A percentile compares a stretch with the other conserved stretches of the same genome.
Conservation (phyloP, 2,113 vertebrate genomes). For the Alectura lathami region DNA sequence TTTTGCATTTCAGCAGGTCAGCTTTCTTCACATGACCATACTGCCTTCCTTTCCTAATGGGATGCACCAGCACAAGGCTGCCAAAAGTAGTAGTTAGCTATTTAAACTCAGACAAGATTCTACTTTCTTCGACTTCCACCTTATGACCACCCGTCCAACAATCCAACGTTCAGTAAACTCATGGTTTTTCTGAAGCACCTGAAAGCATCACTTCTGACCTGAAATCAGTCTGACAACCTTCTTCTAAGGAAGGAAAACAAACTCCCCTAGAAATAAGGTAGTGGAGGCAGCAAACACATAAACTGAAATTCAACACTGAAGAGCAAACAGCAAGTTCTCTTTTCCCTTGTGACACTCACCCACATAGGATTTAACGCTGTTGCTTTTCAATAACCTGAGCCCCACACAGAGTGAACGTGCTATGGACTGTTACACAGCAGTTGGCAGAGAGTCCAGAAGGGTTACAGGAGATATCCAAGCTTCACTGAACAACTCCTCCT, state of each 20-base stretch:
- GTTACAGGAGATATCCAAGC: background rate
- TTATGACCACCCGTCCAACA: slow-evolving; percentile 44
- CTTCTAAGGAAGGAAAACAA: slow-evolving; percentile 54
- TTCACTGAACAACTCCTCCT: background rate
- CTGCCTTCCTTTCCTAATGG: slow-evolving; percentile 5
- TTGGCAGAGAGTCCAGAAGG: background rate
- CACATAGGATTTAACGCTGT: background rate
- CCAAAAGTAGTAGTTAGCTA: background rate
- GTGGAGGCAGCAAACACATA: background rate
- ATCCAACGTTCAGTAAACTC: slow-evolving; percentile 32
- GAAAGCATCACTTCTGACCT: slow-evolving; percentile 38
- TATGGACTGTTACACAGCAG: background rate
- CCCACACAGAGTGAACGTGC: background rate
- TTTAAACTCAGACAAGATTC: slow-evolving; percentile 30
- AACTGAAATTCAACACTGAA: slow-evolving; percentile 21
- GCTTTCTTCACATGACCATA: background rate
- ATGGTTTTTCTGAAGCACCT: background rate
- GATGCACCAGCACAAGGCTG: slow-evolving; percentile 13
- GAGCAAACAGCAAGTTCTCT: slow-evolving; percentile 41
- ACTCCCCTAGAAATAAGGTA: slow-evolving; percentile 27
- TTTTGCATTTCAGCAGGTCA: slow-evolving; percentile 21
- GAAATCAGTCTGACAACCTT: slow-evolving; percentile 54
- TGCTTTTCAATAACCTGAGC: background rate
- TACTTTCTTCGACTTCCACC: slow-evolving; percentile 38
- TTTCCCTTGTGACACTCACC: slow-evolving; percentile 13